A percentile compares a stretch with the other conserved stretches of the same genome.
Evolutionary conservation across 2,797 vertebrate genomes (phyloP).

Genomic region (Neosalanx taihuensis): DNA sequence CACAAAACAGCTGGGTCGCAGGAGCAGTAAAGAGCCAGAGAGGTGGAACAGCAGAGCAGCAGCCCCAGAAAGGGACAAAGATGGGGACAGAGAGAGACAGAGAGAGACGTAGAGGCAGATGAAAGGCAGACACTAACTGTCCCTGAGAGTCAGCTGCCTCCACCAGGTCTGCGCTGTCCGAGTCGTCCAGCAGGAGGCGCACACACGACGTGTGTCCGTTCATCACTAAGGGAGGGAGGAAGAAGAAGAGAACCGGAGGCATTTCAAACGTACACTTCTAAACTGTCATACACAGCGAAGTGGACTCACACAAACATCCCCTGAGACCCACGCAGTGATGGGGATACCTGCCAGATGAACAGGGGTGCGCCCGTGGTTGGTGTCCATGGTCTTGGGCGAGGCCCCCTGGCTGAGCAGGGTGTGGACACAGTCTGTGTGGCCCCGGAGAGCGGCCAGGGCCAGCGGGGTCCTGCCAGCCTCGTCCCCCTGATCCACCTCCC

Average conservation of each 20-base stretch:
- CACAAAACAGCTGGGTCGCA: too few relatives aligned
- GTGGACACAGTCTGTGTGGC: conserved; percentile 88
- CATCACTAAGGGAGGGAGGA: conserved; percentile 75
- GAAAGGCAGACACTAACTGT: conserved; percentile 81
- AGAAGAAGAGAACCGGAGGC: neutral
- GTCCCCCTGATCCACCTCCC: conserved; percentile 88
- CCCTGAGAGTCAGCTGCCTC: conserved; percentile 89
- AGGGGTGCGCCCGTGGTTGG: conserved; percentile 79
- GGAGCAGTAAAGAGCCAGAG: too few relatives aligned
- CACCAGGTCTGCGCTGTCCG: conserved; percentile 79
- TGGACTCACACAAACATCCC: neutral
- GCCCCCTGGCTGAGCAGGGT: conserved; percentile 91
- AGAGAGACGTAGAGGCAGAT: neutral
- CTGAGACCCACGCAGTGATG: too few relatives aligned
- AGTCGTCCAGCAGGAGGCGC: conserved; percentile 87
- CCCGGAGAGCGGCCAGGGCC: conserved; percentile 86
- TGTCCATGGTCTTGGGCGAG: conserved; percentile 82
- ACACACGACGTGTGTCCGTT: conserved; percentile 93
- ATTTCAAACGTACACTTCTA: neutral
- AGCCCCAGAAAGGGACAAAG: neutral
- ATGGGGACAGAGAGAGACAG: neutral
- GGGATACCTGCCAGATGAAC: conserved; percentile 87
- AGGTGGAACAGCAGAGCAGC: too few relatives aligned
- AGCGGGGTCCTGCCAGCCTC: conserved; percentile 87
- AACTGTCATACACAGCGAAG: neutral